Percentiles rank a stretch among this genome's conserved stretches.
These are phyloP conservation scores for Pogonocherus hispidulus DNA, from an alignment of 2,888 invertebrate species.

Conservation along the genomic window DNA sequence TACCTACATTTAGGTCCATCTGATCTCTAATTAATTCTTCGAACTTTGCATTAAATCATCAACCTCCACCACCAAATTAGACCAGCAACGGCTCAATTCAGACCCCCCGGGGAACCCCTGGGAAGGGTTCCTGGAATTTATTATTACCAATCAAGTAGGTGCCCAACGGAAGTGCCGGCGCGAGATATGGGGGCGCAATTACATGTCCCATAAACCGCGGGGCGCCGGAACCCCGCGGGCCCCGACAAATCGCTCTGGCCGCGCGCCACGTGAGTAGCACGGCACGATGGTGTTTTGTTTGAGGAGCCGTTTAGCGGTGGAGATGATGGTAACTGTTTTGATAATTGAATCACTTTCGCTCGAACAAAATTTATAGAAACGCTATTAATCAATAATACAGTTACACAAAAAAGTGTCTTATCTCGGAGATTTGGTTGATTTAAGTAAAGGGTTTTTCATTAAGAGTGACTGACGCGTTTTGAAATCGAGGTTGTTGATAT, in stretches of 20 bases:
- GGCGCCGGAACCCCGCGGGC: constrained; percentile 50
- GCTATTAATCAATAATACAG: no score
- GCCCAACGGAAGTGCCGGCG: constrained; percentile 51
- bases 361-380: no score
- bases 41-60: no score
- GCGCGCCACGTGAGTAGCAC: constrained; percentile 43
- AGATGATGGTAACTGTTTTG: neutral
- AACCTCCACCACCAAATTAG: neutral
- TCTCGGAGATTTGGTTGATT: no score
- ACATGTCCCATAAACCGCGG: constrained; percentile 53
- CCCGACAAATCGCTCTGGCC: constrained; percentile 49
- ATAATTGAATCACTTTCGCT: no score
- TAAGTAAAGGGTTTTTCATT: no score
- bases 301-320: neutral
- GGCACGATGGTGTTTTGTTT: constrained; percentile 32
- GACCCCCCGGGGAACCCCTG: constrained; percentile 28
- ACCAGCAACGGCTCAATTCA: neutral
- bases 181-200: constrained; percentile 53
- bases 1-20: no score
- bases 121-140: constrained; percentile 40
- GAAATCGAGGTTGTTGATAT: no score
- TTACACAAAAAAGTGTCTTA: no score
- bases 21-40: no score
- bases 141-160: constrained; percentile 43
- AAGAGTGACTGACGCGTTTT: no score